A percentile compares a stretch with the other conserved stretches of the same genome.
Evolutionary conservation across 1,140 invertebrate species (phyloP).

Genomic region (Idris sp.): DNA sequence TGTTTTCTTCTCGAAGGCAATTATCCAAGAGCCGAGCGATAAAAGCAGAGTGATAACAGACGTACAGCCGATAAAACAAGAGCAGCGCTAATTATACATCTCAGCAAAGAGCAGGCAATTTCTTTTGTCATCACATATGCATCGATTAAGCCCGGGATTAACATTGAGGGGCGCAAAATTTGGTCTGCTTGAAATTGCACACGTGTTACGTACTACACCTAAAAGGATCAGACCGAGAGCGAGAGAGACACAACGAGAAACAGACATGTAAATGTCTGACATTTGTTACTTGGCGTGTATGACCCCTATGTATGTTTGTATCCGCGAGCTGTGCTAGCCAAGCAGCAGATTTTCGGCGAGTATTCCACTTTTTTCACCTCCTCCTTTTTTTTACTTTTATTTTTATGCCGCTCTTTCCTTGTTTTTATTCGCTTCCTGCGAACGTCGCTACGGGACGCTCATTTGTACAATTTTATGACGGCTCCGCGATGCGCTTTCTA

Average conservation of each 20-base stretch:
- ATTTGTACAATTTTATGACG: constrained; percentile 77
- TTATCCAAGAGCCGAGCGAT: constrained; percentile 48
- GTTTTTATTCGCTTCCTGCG: constrained; percentile 63
- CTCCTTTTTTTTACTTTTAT: constrained; percentile 63
- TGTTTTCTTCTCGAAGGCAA: constrained; percentile 57
- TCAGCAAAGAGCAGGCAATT: constrained; percentile 25
- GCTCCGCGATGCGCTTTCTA: constrained; percentile 65
- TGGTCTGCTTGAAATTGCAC: constrained; percentile 29
- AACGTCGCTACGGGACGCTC: constrained; percentile 68
- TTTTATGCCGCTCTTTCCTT: constrained; percentile 62
- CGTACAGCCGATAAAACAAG: constrained; percentile 44
- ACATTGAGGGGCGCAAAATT: constrained; percentile 71
- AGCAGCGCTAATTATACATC: constrained; percentile 40
- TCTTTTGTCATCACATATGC: constrained; percentile 50
- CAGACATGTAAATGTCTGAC: constrained; percentile 77
- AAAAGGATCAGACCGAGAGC: no score
- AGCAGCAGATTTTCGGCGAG: constrained; percentile 50
- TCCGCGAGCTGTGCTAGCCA: constrained; percentile 49
- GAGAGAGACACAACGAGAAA: no score
- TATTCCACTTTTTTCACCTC: constrained; percentile 49
- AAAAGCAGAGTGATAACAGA: constrained; percentile 38
- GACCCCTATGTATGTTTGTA: constrained; percentile 74
- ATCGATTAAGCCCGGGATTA: constrained; percentile 70
- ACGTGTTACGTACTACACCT: no score
- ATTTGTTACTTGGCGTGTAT: constrained; percentile 75